Evolutionary conservation across 2,797 vertebrate species (phyloP), one percentile per base, ranked within the genome.

Genomic region (Scleropages formosus): DNA sequence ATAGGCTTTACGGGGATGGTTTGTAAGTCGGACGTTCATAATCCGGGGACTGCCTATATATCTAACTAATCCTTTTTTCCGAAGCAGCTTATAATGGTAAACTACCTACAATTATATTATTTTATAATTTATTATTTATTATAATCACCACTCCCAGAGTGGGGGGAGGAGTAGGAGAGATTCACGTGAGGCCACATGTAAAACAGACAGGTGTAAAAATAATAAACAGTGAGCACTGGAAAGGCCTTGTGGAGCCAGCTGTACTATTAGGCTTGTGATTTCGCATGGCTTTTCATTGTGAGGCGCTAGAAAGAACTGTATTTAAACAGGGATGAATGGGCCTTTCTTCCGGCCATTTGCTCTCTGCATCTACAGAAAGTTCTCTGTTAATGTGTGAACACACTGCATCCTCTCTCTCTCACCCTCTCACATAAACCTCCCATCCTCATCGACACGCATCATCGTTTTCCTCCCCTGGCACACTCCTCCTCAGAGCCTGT

Each of bases 351-450:
- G 39, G 31, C 31, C 85, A 82, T 81, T 85, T 83, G 83, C 78
- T 84, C 84, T 80, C 79, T 83, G 84, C 78, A 78, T 85, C 83
- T 84, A 84, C 83, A 81, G 80, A 86, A 87, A 83, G 79, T 81
- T 79, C 84, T 84, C 87, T 87, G 22, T 49, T 88, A 84, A 88
- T 86, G 87, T 84, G 26, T 86, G 87, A 86, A 87, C 82, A 88
- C 84, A 78, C 44, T 44, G 31, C 58, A 61, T 60, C 39, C 27
- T 46, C 31, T 74, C 59, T 79, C 82, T 77, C 73, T 74, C 63
- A 63, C 81, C 39, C 49, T 31, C 69, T 27, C 49, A 31, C 69
- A 46, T 27, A 56, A 70, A 46, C 59, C 69, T 59, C 12, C 31
- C 26, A 59, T 59, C 22, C 16, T 24, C 31, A 6, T 39, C 31